Percentiles rank a stretch among this genome's conserved stretches.
Conservation (phyloP, 1,140 invertebrate species). For the Mamestra configurata region DNA sequence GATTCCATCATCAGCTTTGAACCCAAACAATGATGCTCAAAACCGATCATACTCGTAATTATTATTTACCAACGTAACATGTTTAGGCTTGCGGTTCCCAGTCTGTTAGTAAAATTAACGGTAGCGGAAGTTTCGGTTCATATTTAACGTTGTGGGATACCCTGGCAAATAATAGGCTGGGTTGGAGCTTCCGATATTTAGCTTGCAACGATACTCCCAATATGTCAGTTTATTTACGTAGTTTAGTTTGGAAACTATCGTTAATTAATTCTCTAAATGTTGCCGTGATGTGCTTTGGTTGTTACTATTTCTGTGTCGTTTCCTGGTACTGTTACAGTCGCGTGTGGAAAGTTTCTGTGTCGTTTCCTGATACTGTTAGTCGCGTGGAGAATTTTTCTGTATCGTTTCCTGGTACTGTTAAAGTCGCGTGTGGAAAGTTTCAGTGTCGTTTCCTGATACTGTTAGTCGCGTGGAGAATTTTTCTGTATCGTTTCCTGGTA, state of each 20-base stretch:
- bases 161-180: conserved; percentile 23
- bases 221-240: conserved; percentile 25
- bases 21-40: neutral
- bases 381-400: no score
- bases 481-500: neutral
- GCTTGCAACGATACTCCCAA: conserved; percentile 22
- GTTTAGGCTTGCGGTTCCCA: conserved; percentile 21
- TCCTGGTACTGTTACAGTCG: neutral
- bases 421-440: neutral
- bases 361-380: neutral
- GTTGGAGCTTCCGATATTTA: conserved; percentile 33
- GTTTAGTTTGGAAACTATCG: neutral
- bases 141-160: conserved; percentile 40
- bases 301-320: neutral
- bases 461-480: no score
- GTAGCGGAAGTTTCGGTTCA: conserved; percentile 40
- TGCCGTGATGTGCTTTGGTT: neutral
- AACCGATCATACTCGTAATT: conserved; percentile 5
- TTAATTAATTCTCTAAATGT: conserved; percentile 23
- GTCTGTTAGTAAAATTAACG: conserved; percentile 37
- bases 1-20: neutral
- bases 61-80: conserved; percentile 37
- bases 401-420: neutral
- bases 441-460: neutral
- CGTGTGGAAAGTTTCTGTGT: neutral